Evolutionary conservation across 2,797 vertebrate species (phyloP), one percentile per base, ranked within the genome.

Genomic region (Microchirus variegatus): DNA sequence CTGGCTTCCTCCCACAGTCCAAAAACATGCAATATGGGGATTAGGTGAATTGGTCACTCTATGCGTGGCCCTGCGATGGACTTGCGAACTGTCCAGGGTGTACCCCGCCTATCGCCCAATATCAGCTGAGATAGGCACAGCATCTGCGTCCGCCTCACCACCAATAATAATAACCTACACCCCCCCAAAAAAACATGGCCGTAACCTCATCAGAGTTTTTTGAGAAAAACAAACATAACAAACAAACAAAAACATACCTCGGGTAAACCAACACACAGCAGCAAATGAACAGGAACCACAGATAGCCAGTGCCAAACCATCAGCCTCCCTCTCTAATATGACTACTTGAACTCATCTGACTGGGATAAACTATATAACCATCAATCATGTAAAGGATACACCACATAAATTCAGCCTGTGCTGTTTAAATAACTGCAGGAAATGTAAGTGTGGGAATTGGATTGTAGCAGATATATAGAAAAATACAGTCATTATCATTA

Each of bases 311-410:
- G 70, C 66, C 68, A 79, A 75, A 70, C 49, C 54, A n/a, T 68
- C 50, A 50, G 37, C 35, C 53, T 64, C 49, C 42, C 16, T 41
- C 51, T 22, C 47, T 67, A 54, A 75, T 57, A 59, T 15, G 16
- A 61, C 51, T 22, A 60, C 71, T 74, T 60, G 49, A 59, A 66
- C 55, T 36, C 68, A 74, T 51, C 62, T 53, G 47, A 63, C 14
- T 4, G 58, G 56, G 45, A 73, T 53, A 5, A 76, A 77, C 43
- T 47, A n/a, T 9, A 18, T 67, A 41, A 56, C 48, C 45, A 53
- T 42, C 10, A 41, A 44, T 66, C 41, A 37, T 55, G 37, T 49
- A 59, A 72, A 67, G 11, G 52, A 31, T 5, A 15, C 40, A 38
- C 14, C 11, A 18, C 43, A 65, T 56, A 19, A 13, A 66, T 45